A percentile compares a stretch with the other conserved stretches of the same genome.
These are phyloP conservation scores for Scaptomyza flava DNA, from an alignment of 2,888 invertebrate genomes.

Conservation along the genomic window DNA sequence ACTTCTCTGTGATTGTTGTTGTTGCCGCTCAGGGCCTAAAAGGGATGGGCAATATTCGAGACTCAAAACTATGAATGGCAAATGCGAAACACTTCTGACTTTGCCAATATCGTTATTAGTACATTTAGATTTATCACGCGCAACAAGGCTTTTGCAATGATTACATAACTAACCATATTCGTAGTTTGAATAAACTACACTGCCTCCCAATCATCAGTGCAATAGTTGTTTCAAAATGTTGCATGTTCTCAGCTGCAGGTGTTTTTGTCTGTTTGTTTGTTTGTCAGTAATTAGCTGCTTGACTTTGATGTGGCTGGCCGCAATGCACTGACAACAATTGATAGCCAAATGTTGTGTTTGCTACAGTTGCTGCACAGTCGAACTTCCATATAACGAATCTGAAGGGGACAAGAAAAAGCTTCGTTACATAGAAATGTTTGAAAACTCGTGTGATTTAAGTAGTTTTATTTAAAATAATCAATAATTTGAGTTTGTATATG, in stretches of 20 bases:
- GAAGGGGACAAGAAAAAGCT: too few relatives aligned
- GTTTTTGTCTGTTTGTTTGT: conserved; percentile 12
- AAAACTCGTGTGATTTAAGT: too few relatives aligned
- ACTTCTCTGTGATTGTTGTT: conserved; percentile 19
- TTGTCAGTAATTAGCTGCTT: conserved; percentile 41
- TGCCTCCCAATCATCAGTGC: too few relatives aligned
- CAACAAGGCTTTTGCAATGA: conserved; percentile 43
- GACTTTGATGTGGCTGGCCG: conserved; percentile 30
- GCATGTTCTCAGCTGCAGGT: conserved; percentile 24
- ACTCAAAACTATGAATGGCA: conserved; percentile 17
- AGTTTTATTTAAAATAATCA: too few relatives aligned
- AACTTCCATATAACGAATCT: too few relatives aligned
- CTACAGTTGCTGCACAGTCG: not conserved
- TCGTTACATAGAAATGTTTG: too few relatives aligned
- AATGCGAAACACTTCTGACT: conserved; percentile 55
- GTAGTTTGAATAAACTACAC: too few relatives aligned
- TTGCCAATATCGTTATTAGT: conserved; percentile 48
- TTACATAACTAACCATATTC: not conserved
- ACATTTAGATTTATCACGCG: conserved; percentile 59
- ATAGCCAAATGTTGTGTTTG: not conserved
- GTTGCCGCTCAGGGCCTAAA: conserved; percentile 1
- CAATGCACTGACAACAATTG: conserved; percentile 17
- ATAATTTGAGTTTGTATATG: too few relatives aligned
- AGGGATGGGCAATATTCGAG: conserved; percentile 11
- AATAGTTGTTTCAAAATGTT: conserved; percentile 24